phyloP scores from a whole-genome alignment of 2,113 vertebrate species.

The Sapajus apella region DNA sequence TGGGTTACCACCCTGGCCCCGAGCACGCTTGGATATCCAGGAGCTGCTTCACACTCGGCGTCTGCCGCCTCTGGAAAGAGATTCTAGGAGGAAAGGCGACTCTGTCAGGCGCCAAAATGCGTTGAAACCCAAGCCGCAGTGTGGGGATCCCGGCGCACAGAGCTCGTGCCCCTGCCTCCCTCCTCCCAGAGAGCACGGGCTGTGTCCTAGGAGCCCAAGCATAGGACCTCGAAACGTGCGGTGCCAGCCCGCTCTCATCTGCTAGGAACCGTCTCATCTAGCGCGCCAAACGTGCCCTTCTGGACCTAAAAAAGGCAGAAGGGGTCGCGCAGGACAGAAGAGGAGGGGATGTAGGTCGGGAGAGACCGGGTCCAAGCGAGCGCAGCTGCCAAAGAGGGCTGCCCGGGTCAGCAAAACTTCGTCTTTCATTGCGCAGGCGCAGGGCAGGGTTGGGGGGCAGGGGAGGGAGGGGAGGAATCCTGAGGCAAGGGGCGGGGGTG shows the following conservation, averaged over 20 bases:
- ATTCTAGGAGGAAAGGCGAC: background rate
- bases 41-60: background rate
- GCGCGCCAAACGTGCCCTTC: background rate
- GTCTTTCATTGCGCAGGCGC: conserved; percentile 84
- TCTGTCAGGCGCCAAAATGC: background rate
- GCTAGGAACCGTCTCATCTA: background rate
- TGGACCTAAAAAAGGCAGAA: background rate
- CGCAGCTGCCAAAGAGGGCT: conserved; percentile 69
- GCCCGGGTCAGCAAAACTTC: conserved; percentile 84
- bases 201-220: background rate
- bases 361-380: conserved; percentile 58
- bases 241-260: background rate
- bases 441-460: conserved; percentile 74
- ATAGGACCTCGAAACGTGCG: background rate
- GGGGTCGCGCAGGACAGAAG: background rate
- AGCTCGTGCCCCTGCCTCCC: background rate
- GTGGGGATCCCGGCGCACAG: background rate
- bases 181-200: background rate
- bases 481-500: conserved; percentile 70
- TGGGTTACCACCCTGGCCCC: background rate
- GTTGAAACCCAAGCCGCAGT: background rate
- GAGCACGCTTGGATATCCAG: background rate
- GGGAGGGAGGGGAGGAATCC: conserved; percentile 82
- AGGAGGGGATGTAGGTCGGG: conserved; percentile 44
- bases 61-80: background rate